These are phyloP conservation scores for Phalacrocorax carbo DNA, from an alignment of 2,113 vertebrate species.

Conservation along the genomic window DNA sequence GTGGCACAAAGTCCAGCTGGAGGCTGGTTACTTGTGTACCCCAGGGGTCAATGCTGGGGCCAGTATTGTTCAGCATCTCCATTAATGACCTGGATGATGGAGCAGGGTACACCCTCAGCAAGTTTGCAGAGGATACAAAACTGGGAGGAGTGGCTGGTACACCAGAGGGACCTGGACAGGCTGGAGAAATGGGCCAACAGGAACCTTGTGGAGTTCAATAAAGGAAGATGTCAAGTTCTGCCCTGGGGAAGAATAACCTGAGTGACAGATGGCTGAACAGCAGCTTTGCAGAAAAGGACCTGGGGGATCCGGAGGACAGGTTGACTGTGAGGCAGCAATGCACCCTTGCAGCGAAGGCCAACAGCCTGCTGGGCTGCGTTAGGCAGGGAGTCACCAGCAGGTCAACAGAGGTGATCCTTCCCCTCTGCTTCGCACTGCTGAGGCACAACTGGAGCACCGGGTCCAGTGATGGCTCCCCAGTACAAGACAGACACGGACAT, in stretches of 20 bases:
- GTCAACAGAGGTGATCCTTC: not conserved
- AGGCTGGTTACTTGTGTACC: not conserved
- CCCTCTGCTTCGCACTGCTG: not conserved
- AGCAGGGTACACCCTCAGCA: not conserved
- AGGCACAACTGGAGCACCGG: not conserved
- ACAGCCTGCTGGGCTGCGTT: not conserved
- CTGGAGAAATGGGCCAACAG: not conserved
- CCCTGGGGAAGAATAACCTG: not conserved
- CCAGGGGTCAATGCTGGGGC: not conserved
- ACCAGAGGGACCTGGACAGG: not conserved
- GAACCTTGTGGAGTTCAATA: not conserved
- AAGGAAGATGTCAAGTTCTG: not conserved
- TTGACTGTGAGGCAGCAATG: not conserved
- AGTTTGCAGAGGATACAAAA: not conserved
- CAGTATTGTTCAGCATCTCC: not conserved
- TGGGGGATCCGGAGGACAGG: not conserved
- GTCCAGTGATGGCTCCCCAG: not conserved
- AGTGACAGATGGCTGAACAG: not conserved
- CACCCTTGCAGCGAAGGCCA: not conserved
- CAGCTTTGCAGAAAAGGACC: not conserved
- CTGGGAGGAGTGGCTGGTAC: not conserved
- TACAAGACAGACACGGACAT: not conserved
- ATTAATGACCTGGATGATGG: not conserved
- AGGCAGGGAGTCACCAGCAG: not conserved
- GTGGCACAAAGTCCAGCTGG: not conserved